Evolutionary conservation across 2,888 invertebrate genomes (phyloP), one percentile per base, ranked within the genome.

Genomic region (Parapristionchus giblindavisi): DNA sequence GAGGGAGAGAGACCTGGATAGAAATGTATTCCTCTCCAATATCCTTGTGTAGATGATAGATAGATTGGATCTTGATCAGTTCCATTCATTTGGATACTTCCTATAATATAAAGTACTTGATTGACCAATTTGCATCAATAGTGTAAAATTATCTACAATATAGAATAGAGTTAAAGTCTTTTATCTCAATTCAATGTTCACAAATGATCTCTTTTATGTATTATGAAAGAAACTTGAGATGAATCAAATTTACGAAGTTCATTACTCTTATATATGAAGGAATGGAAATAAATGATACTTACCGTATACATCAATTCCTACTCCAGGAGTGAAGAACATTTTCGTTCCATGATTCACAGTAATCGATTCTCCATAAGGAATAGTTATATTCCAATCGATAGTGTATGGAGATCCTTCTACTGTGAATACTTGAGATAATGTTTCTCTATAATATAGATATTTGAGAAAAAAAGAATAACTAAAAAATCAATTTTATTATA

Each of bases 281-380:
- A 48, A 21, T 11, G 48, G n/a, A n/a, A n/a, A n/a, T 8, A 48
- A n/a, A 56, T 24, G 6, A 24, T 56, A 14, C 66, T 6, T 34
- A 66, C 66, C 66, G 51, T 66, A 38, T n/a, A 66, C 66, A 24
- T 66, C 66, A 3, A 66, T 66, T 21, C 66, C 66, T 1, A 51
- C 24, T n/a, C 48, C 66, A 2, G 48, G 34, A 2, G 48, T 38
- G 34, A 66, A 66, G 32, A 4, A 4, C 51, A 66, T 17, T 14
- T 38, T 38, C 1, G 51, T 51, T 4, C 66, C 66, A 3, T 21
- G 29, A 17, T 29, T 6, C n/a, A 66, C 51, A 0, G 51, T 66
- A 6, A 68, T n/a, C n/a, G 51, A 68, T 29, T 68, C 51, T 1
- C 68, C 68, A 2, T 32, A 4, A 8, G 34, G 32, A 2, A 68